Percentiles rank a stretch among this genome's conserved stretches.
Evolutionary conservation across 1,140 invertebrate species (phyloP).

Genomic region (Wasmannia auropunctata): DNA sequence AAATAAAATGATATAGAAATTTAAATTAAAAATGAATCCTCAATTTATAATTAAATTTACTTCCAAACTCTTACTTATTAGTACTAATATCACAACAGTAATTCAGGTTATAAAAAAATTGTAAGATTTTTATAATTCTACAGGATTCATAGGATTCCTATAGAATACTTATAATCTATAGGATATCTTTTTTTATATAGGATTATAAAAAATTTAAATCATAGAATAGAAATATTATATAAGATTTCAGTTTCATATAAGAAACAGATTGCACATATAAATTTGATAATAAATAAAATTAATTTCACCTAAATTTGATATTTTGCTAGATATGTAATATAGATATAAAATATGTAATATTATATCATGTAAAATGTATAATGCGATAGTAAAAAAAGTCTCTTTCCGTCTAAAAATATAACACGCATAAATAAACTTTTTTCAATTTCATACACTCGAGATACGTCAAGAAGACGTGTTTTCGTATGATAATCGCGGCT

Average conservation of each 20-base stretch:
- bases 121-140: not conserved
- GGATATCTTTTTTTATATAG: too few species aligned
- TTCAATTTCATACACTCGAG: not conserved
- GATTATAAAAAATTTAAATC: not conserved
- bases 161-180: too few species aligned
- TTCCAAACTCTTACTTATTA: not conserved
- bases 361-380: not conserved
- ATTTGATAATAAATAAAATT: too few species aligned
- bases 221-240: not conserved
- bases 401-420: not conserved
- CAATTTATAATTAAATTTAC: not conserved
- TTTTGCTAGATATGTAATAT: not conserved
- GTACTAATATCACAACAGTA: not conserved
- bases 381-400: not conserved
- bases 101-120: not conserved
- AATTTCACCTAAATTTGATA: not conserved
- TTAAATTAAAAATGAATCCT: not conserved
- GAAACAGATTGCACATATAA: not conserved
- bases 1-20: not conserved
- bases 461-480: not conserved
- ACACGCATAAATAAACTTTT: not conserved
- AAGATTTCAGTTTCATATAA: not conserved
- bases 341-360: not conserved
- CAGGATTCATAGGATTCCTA: too few species aligned
- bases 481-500: constrained; percentile 8